Evolutionary conservation across 2,888 invertebrate species (phyloP).

Genomic region (Drosophila falleni): DNA sequence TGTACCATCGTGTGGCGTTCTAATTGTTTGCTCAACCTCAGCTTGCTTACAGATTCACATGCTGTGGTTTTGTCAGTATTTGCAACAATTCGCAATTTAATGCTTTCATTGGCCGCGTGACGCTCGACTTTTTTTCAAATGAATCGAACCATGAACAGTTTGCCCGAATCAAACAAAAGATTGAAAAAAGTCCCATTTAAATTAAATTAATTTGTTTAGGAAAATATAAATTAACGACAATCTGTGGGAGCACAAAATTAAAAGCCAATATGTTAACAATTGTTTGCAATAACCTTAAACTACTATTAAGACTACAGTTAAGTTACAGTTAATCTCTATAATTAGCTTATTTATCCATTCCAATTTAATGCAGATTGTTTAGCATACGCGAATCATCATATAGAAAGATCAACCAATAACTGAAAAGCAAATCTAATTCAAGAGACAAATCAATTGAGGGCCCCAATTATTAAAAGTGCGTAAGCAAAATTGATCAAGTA

Average conservation of each 20-base stretch:
- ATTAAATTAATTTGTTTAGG: slow-evolving; percentile 71
- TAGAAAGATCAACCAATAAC: slow-evolving; percentile 32
- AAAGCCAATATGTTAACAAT: slow-evolving; percentile 59
- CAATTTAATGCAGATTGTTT: slow-evolving; percentile 56
- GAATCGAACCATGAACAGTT: slow-evolving; percentile 71
- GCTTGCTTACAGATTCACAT: slow-evolving; percentile 47
- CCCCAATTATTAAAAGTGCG: slow-evolving; percentile 59
- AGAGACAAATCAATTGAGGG: slow-evolving; percentile 29
- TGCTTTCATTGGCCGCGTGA: slow-evolving; percentile 51
- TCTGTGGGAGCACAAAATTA: slow-evolving; percentile 42
- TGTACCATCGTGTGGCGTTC: slow-evolving; percentile 29
- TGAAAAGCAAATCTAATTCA: slow-evolving; percentile 22
- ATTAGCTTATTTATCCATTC: slow-evolving; percentile 37
- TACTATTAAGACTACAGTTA: slow-evolving; percentile 42
- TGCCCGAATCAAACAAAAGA: slow-evolving; percentile 23
- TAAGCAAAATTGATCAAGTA: slow-evolving; percentile 55
- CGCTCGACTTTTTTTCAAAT: slow-evolving; percentile 57
- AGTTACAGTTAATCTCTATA: slow-evolving; percentile 27
- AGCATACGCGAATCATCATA: slow-evolving; percentile 47
- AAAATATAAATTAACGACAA: slow-evolving; percentile 63
- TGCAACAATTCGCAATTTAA: slow-evolving; percentile 54
- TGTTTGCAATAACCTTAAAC: slow-evolving; percentile 48
- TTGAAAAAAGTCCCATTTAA: slow-evolving; percentile 43
- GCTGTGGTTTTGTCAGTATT: slow-evolving; percentile 56
- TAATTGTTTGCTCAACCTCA: slow-evolving; percentile 52